Evolutionary conservation across 2,888 invertebrate species (phyloP).

Genomic region (Dilophus febrilis): DNA sequence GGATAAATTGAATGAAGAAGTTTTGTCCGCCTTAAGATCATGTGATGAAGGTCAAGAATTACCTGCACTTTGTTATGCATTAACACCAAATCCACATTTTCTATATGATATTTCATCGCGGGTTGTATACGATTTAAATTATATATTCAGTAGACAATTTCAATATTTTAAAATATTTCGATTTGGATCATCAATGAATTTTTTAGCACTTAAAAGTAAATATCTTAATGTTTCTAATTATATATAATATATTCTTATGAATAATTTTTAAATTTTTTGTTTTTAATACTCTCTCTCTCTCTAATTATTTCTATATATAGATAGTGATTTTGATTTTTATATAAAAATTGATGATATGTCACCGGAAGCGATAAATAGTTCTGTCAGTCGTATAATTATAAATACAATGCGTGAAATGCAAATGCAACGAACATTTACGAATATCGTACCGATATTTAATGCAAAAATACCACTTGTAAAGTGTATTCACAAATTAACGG

Average conservation of each 20-base stretch:
- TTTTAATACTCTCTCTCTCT: background rate
- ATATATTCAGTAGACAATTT: conserved; percentile 18
- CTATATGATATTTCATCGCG: background rate
- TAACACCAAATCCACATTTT: conserved; percentile 5
- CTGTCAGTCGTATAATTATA: too few relatives aligned
- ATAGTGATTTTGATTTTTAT: conserved; percentile 6
- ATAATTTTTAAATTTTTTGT: too few relatives aligned
- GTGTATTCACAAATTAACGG: conserved; percentile 1
- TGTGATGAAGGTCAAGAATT: conserved; percentile 26
- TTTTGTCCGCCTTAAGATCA: conserved; percentile 28
- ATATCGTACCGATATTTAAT: background rate
- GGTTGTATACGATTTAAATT: conserved; percentile 16
- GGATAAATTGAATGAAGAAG: conserved; percentile 5
- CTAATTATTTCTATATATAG: background rate
- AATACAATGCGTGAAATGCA: too few relatives aligned
- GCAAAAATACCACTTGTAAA: conserved; percentile 5
- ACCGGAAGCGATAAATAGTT: too few relatives aligned
- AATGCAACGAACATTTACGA: too few relatives aligned
- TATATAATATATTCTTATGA: too few relatives aligned
- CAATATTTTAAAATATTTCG: conserved; percentile 27
- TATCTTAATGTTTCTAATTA: background rate
- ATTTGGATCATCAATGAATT: conserved; percentile 60
- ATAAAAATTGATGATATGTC: background rate
- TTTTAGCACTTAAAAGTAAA: conserved; percentile 41
- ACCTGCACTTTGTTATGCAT: conserved; percentile 25